Evolutionary conservation across 2,113 vertebrate species (phyloP).

Genomic region (Thalassarche chlororhynchos): DNA sequence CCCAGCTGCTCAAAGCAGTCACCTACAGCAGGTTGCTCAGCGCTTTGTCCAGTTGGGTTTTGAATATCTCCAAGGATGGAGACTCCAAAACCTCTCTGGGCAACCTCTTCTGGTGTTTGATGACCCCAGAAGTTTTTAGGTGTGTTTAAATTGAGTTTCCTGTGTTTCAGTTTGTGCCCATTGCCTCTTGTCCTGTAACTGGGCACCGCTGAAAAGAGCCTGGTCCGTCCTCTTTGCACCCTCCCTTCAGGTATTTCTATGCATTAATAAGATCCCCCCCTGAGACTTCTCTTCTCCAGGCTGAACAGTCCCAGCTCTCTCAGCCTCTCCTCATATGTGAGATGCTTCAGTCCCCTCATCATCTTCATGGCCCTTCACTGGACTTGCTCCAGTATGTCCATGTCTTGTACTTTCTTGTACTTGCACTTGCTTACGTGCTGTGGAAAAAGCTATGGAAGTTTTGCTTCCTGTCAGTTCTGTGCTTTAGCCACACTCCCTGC

Average conservation of each 20-base stretch:
- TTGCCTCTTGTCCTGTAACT: not conserved
- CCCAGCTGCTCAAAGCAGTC: not conserved
- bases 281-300: not conserved
- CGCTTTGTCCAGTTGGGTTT: not conserved
- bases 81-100: not conserved
- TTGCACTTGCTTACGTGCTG: not conserved
- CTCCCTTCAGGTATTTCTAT: not conserved
- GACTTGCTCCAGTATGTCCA: not conserved
- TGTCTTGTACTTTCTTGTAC: not conserved
- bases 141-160: not conserved
- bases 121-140: not conserved
- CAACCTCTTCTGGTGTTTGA: not conserved
- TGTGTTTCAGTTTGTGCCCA: not conserved
- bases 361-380: not conserved
- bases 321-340: not conserved
- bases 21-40: not conserved
- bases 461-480: not conserved
- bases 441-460: not conserved
- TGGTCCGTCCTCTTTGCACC: not conserved
- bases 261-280: not conserved
- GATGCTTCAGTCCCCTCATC: not conserved
- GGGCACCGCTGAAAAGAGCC: not conserved
- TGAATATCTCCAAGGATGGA: not conserved
- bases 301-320: not conserved
- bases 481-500: not conserved